These are phyloP conservation scores for Helicoverpa armigera DNA, from an alignment of 1,140 invertebrate genomes.

Conservation along the genomic window DNA sequence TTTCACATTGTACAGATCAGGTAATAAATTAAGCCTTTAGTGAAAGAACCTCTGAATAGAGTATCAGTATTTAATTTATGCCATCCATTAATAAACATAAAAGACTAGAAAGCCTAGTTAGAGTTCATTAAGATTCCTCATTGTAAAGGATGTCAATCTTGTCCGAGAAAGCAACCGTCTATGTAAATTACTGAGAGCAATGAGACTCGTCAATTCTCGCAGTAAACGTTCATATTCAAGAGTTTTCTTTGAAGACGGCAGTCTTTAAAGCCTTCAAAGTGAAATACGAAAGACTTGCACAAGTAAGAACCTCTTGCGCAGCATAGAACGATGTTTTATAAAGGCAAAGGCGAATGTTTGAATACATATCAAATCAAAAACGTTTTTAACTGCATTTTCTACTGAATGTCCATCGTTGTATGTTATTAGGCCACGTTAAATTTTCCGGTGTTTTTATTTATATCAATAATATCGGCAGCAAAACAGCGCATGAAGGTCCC, in stretches of 20 bases:
- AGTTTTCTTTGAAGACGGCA: constrained; percentile 13
- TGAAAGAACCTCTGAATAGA: not conserved
- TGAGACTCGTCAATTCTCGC: constrained; percentile 9
- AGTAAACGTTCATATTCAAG: constrained; percentile 8
- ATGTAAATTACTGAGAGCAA: constrained; percentile 10
- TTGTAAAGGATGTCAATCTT: constrained; percentile 31
- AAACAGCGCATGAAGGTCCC: constrained; percentile 52
- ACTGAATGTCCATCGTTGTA: not conserved
- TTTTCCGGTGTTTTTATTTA: constrained; percentile 23
- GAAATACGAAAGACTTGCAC: not conserved
- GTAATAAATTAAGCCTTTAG: too few species aligned
- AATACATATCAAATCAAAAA: not conserved
- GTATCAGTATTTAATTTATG: not conserved
- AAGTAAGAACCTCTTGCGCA: not conserved
- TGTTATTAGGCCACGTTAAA: constrained; percentile 8
- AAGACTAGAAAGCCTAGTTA: constrained; percentile 9
- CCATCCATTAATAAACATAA: constrained; percentile 4
- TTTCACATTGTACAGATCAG: too few species aligned
- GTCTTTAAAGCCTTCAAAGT: constrained; percentile 1
- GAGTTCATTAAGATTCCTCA: constrained; percentile 11
- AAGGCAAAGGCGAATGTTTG: not conserved
- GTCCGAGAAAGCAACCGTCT: constrained; percentile 28
- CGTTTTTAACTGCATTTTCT: not conserved
- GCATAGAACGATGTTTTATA: not conserved
- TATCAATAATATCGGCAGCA: constrained; percentile 35